A percentile compares a stretch with the other conserved stretches of the same genome.
These are phyloP conservation scores for Thalassophryne amazonica DNA, from an alignment of 2,797 vertebrate genomes.

Conservation along the genomic window DNA sequence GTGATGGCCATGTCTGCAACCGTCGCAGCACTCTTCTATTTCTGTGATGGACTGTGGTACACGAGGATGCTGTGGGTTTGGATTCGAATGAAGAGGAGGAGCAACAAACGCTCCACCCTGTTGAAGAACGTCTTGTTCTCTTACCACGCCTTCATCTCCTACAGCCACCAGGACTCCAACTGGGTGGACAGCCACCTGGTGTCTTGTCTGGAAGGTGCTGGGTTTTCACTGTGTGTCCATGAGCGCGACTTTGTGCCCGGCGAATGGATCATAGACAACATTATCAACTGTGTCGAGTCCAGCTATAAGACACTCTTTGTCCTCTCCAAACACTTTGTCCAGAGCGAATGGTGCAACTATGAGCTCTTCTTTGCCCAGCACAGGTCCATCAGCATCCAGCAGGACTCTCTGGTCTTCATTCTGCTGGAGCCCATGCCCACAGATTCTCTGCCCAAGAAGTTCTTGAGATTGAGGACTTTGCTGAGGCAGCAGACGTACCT, in stretches of 20 bases:
- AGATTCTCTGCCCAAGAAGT: slow-evolving; percentile 79
- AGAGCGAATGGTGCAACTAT: slow-evolving; percentile 91
- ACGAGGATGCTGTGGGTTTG: slow-evolving; percentile 84
- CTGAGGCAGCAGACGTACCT: slow-evolving; percentile 82
- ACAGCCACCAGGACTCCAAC: slow-evolving; percentile 79
- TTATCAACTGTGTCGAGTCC: slow-evolving; percentile 85
- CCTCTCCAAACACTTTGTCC: slow-evolving; percentile 84
- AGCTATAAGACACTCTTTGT: slow-evolving; percentile 88
- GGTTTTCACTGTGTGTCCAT: slow-evolving; percentile 78
- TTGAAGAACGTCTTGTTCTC: slow-evolving; percentile 42
- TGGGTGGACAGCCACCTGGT: slow-evolving; percentile 82
- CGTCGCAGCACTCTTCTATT: slow-evolving; percentile 53
- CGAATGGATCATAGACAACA: slow-evolving; percentile 87
- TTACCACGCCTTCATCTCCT: slow-evolving; percentile 86
- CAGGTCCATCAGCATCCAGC: slow-evolving; percentile 75
- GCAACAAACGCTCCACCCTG: slow-evolving; percentile 30
- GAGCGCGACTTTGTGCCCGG: slow-evolving; percentile 86
- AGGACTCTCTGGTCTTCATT: slow-evolving; percentile 82
- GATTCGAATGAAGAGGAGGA: slow-evolving; percentile 78
- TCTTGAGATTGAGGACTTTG: slow-evolving; percentile 77
- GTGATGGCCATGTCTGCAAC: slow-evolving; percentile 44
- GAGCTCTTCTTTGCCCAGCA: slow-evolving; percentile 91
- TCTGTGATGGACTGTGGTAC: slow-evolving; percentile 83
- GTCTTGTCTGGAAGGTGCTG: slow-evolving; percentile 74
- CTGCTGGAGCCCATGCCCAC: slow-evolving; percentile 82